phyloP scores from a whole-genome alignment of 2,888 invertebrate genomes.

The Nasonovia ribisnigri region DNA sequence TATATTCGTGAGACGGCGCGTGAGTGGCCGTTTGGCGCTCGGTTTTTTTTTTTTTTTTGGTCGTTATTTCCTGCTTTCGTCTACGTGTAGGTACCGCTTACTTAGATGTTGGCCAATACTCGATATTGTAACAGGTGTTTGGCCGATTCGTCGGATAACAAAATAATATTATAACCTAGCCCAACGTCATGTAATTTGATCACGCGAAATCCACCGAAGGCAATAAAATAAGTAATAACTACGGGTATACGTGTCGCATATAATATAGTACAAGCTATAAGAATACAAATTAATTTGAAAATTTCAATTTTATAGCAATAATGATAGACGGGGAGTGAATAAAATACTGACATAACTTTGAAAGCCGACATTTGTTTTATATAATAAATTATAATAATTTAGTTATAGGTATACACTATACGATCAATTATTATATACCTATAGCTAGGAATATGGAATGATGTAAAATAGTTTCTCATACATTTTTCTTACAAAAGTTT shows the following conservation, averaged over 20 bases:
- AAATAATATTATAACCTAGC: background rate
- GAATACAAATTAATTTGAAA: constrained; percentile 1
- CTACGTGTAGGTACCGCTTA: background rate
- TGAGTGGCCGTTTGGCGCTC: constrained; percentile 12
- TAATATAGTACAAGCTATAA: background rate
- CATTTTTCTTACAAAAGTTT: background rate
- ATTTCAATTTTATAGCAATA: background rate
- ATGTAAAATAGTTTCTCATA: background rate
- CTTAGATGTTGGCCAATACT: constrained; percentile 18
- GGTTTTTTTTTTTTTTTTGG: background rate
- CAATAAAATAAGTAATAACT: background rate
- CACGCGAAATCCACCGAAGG: background rate
- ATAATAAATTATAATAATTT: background rate
- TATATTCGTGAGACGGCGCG: background rate
- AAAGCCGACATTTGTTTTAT: background rate
- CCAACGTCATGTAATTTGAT: constrained; percentile 25
- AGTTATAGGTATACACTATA: background rate
- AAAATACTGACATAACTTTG: background rate
- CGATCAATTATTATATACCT: background rate
- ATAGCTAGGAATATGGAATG: background rate
- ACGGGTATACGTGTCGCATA: background rate
- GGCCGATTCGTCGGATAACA: background rate
- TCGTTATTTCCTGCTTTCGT: constrained; percentile 55
- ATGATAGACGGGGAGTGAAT: background rate
- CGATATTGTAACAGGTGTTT: constrained; percentile 17